These are phyloP conservation scores for crab-eating macaque (Macaca fascicularis) DNA, from an alignment of 2,113 vertebrate species.

Conservation along the genomic window DNA sequence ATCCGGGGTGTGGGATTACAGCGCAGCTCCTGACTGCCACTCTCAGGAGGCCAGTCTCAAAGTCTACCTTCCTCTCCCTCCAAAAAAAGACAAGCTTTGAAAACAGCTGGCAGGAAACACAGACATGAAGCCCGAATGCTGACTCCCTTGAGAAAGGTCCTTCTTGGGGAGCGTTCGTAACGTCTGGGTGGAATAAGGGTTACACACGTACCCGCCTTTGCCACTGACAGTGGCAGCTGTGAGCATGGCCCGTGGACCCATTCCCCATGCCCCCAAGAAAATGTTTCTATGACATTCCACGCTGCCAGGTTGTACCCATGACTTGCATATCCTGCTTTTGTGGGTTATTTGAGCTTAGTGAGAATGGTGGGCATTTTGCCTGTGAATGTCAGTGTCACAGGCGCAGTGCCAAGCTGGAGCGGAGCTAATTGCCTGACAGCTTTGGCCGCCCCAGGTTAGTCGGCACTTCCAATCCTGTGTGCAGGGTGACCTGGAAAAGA, in stretches of 20 bases:
- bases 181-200: not conserved
- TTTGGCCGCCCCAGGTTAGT: constrained; percentile 87
- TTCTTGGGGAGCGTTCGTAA: not conserved
- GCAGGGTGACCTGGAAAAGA: constrained; percentile 91
- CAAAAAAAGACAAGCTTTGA: not conserved
- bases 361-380: not conserved
- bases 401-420: not conserved
- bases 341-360: not conserved
- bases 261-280: not conserved
- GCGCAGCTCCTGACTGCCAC: not conserved
- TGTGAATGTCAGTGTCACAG: not conserved
- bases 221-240: not conserved
- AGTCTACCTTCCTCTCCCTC: not conserved
- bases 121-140: not conserved
- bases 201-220: not conserved
- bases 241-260: not conserved
- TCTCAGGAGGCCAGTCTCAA: not conserved
- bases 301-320: not conserved
- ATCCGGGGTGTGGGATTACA: accelerated
- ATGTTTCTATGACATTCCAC: not conserved
- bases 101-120: not conserved
- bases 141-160: not conserved
- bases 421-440: constrained; percentile 81
- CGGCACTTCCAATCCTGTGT: constrained; percentile 94
- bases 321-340: not conserved